Percentiles rank a stretch among this genome's conserved stretches.
These are phyloP conservation scores for Hydroisotoma schaefferi DNA, from an alignment of 2,888 invertebrate species.

Conservation along the genomic window DNA sequence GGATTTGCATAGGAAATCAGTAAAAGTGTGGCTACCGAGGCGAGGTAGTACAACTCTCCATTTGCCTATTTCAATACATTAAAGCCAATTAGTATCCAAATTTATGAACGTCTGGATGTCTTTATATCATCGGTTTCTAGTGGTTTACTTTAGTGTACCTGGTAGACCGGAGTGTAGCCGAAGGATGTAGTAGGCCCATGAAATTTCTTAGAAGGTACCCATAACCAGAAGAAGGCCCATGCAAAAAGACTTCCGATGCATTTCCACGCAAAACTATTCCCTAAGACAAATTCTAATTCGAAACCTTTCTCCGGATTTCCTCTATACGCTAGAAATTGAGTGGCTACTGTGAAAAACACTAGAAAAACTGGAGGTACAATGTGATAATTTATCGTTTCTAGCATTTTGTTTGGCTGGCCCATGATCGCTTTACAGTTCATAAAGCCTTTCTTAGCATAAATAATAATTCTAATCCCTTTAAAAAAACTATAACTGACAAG, in stretches of 20 bases:
- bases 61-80: conserved; percentile 52
- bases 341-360: conserved; percentile 50
- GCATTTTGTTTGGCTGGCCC: background rate
- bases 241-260: conserved; percentile 48
- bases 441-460: no score
- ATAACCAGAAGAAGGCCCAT: conserved; percentile 55
- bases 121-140: background rate
- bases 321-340: conserved; percentile 50
- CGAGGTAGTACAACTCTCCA: conserved; percentile 56
- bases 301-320: conserved; percentile 48
- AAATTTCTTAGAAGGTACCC: conserved; percentile 51
- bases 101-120: background rate
- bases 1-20: conserved; percentile 51
- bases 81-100: background rate
- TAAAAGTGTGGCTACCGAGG: conserved; percentile 52
- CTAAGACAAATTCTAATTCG: conserved; percentile 43
- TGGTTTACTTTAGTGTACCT: conserved; percentile 29
- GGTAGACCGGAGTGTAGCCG: conserved; percentile 54
- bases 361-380: conserved; percentile 51
- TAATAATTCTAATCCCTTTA: no score
- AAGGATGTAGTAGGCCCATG: conserved; percentile 55
- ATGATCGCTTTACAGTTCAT: no score
- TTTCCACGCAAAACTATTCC: conserved; percentile 51
- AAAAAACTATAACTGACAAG: no score
- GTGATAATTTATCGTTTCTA: conserved; percentile 47